These are phyloP conservation scores for Drosophila neocordata DNA, from an alignment of 1,140 invertebrate genomes.

Conservation along the genomic window DNA sequence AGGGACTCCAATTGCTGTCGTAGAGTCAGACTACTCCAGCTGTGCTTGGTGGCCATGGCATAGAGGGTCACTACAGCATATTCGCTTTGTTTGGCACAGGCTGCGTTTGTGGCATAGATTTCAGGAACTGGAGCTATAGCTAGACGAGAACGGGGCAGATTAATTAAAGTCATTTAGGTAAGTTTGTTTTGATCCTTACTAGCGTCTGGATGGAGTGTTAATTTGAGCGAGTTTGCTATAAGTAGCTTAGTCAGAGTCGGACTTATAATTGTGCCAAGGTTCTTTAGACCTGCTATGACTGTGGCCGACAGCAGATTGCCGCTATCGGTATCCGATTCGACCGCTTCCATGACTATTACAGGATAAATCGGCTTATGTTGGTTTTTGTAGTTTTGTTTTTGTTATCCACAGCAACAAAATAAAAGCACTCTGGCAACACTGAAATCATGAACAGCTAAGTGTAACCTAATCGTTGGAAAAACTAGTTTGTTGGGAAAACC, in stretches of 20 bases:
- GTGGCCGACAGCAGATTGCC: conserved; percentile 54
- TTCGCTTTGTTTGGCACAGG: conserved; percentile 77
- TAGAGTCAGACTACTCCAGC: conserved; percentile 45
- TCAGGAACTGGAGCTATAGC: conserved; percentile 78
- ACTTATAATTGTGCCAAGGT: conserved; percentile 58
- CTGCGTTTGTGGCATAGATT: conserved; percentile 73
- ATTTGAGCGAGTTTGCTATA: conserved; percentile 71
- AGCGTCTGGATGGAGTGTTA: conserved; percentile 74
- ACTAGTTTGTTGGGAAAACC: too few species aligned
- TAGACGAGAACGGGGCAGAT: conserved; percentile 5
- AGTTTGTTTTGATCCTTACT: conserved; percentile 42
- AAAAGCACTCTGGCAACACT: background rate
- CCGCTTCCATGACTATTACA: conserved; percentile 1
- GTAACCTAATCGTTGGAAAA: too few species aligned
- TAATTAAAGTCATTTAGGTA: background rate
- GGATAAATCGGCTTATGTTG: background rate
- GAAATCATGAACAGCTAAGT: background rate
- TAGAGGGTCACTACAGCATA: conserved; percentile 74
- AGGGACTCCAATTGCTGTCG: conserved; percentile 58
- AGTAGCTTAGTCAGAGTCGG: conserved; percentile 62
- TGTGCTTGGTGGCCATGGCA: conserved; percentile 71
- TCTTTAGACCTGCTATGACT: conserved; percentile 71
- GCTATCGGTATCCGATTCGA: conserved; percentile 1
- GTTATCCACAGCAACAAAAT: conserved; percentile 1
- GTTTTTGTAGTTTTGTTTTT: background rate